Conservation (phyloP, 2,797 vertebrate genomes). For the Peromyscus attwateri region DNA sequence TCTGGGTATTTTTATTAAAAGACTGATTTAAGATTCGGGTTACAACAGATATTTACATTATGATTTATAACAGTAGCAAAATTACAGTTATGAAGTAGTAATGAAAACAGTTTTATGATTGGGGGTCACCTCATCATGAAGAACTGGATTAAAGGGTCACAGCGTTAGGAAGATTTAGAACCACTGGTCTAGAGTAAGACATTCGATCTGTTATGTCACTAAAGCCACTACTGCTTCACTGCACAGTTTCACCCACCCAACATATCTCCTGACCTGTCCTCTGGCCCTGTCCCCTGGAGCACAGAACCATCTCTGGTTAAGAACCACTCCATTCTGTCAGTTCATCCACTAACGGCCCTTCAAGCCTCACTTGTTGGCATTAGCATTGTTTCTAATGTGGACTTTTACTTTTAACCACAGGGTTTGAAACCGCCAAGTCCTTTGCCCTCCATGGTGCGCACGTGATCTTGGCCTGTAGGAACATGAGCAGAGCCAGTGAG, state of each 20-base stretch:
- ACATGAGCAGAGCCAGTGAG: constrained; percentile 90
- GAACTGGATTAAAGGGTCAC: neutral
- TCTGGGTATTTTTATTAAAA: too few species aligned
- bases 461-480: constrained; percentile 96
- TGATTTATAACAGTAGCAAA: neutral
- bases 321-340: rapidly evolving
- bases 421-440: constrained; percentile 97
- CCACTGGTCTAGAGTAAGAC: neutral
- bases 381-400: constrained; percentile 40
- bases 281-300: neutral
- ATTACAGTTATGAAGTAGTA: neutral
- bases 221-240: neutral
- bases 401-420: constrained; percentile 86
- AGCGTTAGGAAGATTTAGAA: neutral
- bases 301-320: neutral
- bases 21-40: too few species aligned
- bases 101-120: neutral
- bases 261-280: neutral
- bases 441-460: constrained; percentile 96
- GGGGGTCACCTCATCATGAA: neutral
- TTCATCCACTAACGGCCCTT: neutral
- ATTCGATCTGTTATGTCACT: neutral
- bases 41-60: neutral
- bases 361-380: neutral
- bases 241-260: neutral